Percentiles rank a stretch among this genome's conserved stretches.
phyloP scores from a whole-genome alignment of 2,888 invertebrate species.

The Thymelicus lineola region DNA sequence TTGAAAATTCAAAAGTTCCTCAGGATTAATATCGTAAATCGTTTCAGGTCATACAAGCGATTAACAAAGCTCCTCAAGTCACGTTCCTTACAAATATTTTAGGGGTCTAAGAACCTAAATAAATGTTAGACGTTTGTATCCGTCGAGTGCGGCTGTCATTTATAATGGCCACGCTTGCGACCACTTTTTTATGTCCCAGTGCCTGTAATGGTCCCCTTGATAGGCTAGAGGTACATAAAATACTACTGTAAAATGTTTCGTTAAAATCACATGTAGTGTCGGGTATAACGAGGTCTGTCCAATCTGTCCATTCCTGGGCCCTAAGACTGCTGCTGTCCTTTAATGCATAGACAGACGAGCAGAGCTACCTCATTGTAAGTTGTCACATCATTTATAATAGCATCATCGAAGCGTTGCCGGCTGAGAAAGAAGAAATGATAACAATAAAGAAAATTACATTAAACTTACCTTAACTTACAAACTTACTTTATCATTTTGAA shows the following conservation, averaged over 20 bases:
- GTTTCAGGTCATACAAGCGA: neutral
- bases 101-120: slow-evolving; percentile 20
- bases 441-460: no score
- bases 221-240: neutral
- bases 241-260: neutral
- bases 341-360: no score
- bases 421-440: no score
- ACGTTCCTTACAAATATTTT: slow-evolving; percentile 17
- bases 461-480: no score
- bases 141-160: slow-evolving; percentile 8
- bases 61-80: neutral
- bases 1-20: neutral
- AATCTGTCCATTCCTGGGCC: no score
- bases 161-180: neutral
- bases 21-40: neutral
- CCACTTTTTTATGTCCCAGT: slow-evolving; percentile 3
- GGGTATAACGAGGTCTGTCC: no score
- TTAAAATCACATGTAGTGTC: neutral
- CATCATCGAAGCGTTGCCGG: no score
- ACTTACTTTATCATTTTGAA: no score
- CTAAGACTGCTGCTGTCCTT: no score
- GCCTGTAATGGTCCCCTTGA: neutral
- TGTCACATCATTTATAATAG: no score
- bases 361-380: no score
- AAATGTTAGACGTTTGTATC: slow-evolving; percentile 24